Base-by-base conservation (phyloP, 1,140 invertebrate species). In the Ectropis grisescens region DNA sequence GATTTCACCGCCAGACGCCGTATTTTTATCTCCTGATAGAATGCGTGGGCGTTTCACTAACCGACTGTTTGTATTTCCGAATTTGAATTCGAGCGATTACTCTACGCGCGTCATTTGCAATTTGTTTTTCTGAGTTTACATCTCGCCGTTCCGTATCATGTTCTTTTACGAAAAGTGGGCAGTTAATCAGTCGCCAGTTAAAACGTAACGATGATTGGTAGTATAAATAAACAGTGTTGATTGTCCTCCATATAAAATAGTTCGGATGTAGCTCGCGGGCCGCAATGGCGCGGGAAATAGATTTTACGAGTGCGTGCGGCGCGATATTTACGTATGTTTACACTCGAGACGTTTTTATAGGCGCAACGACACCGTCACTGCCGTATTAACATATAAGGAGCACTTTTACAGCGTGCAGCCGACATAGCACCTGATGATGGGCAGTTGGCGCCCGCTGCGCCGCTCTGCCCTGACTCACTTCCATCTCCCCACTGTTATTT, bases 241-340 rank as follows among this genome's bases (percentile, higher is more conserved):
- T 64, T 50, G 45, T 57, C 50, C 32, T 54, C 32, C 45, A 31
- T 47, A 53, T 35, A 51, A 58, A 58, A 47, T 56, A 47, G 39
- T 48, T 37, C 29, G 34, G 53, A 57, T 64, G 55, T 56, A n/a
- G 36, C 36, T 32, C 41, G 58, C 47, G 51, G 38, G 52, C 57
- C 40, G 59, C 58, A 57, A 58, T n/a, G 48, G 56, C 33, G 58
- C 57, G 54, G 60, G 67, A 78, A 78, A 78, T 78, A 74, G 72
- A 78, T 74, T 78, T 78, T 68, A 78, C 65, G 72, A 70, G 65
- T 61, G 67, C 56, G 56, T 67, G 71, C 50, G 58, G 55, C 50
- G 54, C 55, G 58, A 71, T 74, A 66, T 74, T 74, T 65, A 70
- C 72, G 62, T 61, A 40, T 78, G 72, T 78, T 78, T 78, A 78